phyloP scores from a whole-genome alignment of 2,113 vertebrate species.

The Pelmatolapia mariae region DNA sequence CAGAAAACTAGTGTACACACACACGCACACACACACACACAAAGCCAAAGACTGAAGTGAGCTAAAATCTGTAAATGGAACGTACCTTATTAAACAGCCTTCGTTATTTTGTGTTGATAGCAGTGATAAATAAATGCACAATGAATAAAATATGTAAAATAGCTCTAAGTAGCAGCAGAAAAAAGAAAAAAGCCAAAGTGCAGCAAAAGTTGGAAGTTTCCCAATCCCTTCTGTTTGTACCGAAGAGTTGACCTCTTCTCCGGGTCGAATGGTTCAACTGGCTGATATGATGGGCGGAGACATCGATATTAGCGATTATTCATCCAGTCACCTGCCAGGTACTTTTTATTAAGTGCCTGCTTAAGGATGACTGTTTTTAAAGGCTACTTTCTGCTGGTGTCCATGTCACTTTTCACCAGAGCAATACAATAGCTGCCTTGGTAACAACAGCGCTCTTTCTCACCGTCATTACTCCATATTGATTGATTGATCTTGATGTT shows the following conservation, averaged over 20 bases:
- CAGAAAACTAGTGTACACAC: accelerated
- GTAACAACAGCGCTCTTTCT: not conserved
- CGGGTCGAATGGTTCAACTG: accelerated
- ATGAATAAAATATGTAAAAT: not conserved
- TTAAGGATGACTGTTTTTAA: not conserved
- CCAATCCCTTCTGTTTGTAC: not conserved
- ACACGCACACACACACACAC: no score
- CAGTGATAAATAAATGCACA: not conserved
- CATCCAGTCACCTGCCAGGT: not conserved
- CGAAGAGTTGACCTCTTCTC: not conserved
- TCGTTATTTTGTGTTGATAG: accelerated
- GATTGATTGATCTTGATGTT: not conserved
- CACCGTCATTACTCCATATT: not conserved
- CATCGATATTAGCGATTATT: not conserved
- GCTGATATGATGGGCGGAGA: not conserved
- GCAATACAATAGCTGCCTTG: not conserved
- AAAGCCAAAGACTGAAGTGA: not conserved
- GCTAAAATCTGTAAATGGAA: not conserved
- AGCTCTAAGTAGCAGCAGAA: accelerated
- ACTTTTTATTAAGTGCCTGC: not conserved
- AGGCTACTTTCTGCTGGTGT: not conserved
- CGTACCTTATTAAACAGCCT: not conserved
- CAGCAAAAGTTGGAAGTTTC: not conserved
- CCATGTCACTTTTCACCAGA: not conserved
- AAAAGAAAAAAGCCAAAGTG: not conserved